Conservation (phyloP, 2,113 vertebrate species). For the Lathamus discolor region DNA sequence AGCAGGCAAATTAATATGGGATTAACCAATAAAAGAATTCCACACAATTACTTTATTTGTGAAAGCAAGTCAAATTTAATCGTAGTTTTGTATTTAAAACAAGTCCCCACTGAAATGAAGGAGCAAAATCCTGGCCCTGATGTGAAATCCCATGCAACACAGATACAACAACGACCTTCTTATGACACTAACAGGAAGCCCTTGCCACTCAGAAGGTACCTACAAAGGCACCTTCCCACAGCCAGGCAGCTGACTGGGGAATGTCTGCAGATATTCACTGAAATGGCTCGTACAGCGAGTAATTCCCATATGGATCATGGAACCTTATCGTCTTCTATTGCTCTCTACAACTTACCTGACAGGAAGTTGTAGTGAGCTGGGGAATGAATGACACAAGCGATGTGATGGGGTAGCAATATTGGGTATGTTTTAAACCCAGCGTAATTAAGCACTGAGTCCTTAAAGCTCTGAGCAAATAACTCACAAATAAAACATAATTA, state of each 20-base stretch:
- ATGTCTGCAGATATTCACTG: neutral
- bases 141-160: neutral
- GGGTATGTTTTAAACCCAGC: neutral
- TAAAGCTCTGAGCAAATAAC: neutral
- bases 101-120: neutral
- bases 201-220: neutral
- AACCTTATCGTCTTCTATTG: neutral
- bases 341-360: neutral
- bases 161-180: neutral
- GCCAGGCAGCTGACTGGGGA: neutral
- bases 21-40: slow-evolving; percentile 32
- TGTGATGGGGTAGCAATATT: neutral
- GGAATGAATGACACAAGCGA: neutral
- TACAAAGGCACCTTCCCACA: neutral
- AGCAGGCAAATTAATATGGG: slow-evolving; percentile 32
- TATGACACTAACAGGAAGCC: neutral
- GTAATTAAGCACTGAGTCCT: neutral
- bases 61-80: slow-evolving; percentile 31
- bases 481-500: neutral
- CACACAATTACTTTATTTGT: neutral
- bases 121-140: neutral
- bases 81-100: neutral
- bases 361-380: neutral
- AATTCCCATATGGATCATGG: neutral
- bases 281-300: neutral